Percentiles rank a stretch among this genome's conserved stretches.
phyloP scores from a whole-genome alignment of 2,113 vertebrate genomes.

The Hippocampus guttulatus region DNA sequence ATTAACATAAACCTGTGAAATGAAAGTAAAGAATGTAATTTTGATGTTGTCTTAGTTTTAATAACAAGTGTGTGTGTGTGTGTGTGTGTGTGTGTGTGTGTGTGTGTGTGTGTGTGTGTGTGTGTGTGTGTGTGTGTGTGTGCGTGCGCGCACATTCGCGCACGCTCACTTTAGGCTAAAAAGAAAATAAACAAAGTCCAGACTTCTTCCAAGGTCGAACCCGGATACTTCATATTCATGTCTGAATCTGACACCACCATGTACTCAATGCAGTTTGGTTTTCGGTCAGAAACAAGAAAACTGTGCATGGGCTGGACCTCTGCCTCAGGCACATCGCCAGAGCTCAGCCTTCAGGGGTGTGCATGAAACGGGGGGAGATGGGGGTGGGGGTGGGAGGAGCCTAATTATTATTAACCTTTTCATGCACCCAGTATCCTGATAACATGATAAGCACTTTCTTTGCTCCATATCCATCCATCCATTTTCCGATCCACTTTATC shows the following conservation, averaged over 20 bases:
- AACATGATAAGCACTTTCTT: too few relatives aligned
- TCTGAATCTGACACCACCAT: not conserved
- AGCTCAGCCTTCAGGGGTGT: too few relatives aligned
- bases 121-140: not conserved
- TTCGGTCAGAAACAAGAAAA: not conserved
- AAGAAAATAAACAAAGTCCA: not conserved
- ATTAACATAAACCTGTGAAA: slow-evolving; percentile 50
- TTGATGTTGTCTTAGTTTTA: slow-evolving; percentile 34
- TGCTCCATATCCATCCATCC: too few relatives aligned
- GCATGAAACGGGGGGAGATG: too few relatives aligned
- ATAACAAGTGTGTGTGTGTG: not conserved
- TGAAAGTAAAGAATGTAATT: slow-evolving; percentile 28
- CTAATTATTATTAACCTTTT: too few relatives aligned
- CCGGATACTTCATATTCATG: not conserved
- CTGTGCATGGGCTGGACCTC: not conserved
- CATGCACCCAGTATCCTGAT: too few relatives aligned
- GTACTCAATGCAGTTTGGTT: not conserved
- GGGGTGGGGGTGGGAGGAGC: too few relatives aligned
- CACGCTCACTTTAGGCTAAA: too few relatives aligned
- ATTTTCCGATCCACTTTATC: too few relatives aligned
- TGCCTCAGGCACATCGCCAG: too few relatives aligned
- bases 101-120: not conserved
- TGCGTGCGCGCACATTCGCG: not conserved
- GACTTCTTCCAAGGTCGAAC: not conserved
- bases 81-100: not conserved